A percentile compares a stretch with the other conserved stretches of the same genome.
phyloP scores from a whole-genome alignment of 2,113 vertebrate species.

The Phyllostomus hastatus region DNA sequence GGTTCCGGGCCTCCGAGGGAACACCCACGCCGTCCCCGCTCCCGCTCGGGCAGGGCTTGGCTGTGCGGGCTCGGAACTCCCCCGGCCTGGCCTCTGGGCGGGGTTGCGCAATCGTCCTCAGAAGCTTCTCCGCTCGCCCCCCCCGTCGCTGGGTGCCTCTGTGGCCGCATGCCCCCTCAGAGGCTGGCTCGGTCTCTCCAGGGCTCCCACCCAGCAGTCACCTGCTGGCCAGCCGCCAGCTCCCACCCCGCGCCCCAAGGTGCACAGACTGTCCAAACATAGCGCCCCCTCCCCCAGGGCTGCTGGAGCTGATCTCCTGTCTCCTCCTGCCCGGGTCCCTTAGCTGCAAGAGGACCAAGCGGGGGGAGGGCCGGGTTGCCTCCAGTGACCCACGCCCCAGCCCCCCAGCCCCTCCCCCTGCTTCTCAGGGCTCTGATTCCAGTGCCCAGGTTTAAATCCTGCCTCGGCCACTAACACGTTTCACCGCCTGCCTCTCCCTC shows the following conservation, averaged over 20 bases:
- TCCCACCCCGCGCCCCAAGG: neutral
- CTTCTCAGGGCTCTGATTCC: neutral
- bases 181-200: neutral
- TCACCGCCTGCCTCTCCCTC: neutral
- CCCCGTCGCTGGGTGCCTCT: accelerated
- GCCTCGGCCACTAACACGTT: neutral
- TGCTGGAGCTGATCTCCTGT: accelerated
- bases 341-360: neutral
- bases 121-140: neutral
- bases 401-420: neutral
- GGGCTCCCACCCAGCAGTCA: accelerated
- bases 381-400: neutral
- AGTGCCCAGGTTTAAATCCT: neutral
- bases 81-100: neutral
- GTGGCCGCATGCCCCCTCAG: neutral
- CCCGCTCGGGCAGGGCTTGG: neutral
- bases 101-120: accelerated
- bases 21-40: neutral
- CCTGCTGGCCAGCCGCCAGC: accelerated
- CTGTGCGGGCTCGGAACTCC: neutral
- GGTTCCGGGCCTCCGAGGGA: neutral
- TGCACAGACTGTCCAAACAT: accelerated
- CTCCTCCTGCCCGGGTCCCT: neutral
- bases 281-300: neutral
- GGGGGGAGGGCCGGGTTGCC: accelerated